Conservation (phyloP, 2,113 vertebrate species). For the Craseonycteris thonglongyai region DNA sequence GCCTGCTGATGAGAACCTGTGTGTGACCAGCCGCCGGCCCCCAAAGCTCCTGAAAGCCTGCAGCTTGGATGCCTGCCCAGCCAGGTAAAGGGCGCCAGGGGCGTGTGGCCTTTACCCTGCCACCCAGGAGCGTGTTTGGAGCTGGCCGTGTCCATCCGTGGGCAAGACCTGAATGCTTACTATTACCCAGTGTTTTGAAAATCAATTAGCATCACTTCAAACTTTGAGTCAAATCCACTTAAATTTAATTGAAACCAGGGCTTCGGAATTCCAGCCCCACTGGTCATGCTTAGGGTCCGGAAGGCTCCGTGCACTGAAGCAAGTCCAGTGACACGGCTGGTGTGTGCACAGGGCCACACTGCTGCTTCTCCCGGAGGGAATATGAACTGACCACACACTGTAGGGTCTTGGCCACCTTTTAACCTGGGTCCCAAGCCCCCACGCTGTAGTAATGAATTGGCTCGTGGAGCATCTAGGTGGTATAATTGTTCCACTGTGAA, state of each 20-base stretch:
- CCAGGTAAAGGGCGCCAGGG: conserved; percentile 83
- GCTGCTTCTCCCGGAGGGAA: background rate
- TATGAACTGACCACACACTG: background rate
- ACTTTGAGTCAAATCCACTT: conserved; percentile 65
- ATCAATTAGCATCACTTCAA: conserved; percentile 59
- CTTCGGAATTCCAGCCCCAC: conserved; percentile 47
- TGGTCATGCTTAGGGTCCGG: conserved; percentile 34
- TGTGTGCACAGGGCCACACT: background rate
- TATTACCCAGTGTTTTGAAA: conserved; percentile 58
- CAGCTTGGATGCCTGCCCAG: conserved; percentile 88
- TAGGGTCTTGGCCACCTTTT: background rate
- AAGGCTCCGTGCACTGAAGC: background rate
- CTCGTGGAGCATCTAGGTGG: conserved; percentile 44
- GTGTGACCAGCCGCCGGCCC: conserved; percentile 86
- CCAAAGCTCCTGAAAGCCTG: conserved; percentile 90
- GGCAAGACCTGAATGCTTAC: conserved; percentile 3
- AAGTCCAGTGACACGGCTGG: background rate
- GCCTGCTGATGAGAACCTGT: conserved; percentile 82
- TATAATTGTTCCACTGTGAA: conserved; percentile 51
- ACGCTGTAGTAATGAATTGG: background rate
- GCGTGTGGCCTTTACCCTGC: background rate
- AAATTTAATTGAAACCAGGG: conserved; percentile 71
- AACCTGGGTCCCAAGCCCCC: background rate
- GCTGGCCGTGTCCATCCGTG: background rate
- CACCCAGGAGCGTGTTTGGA: background rate